Conservation (phyloP, 1,140 invertebrate genomes). For the Copidosoma floridanum region DNA sequence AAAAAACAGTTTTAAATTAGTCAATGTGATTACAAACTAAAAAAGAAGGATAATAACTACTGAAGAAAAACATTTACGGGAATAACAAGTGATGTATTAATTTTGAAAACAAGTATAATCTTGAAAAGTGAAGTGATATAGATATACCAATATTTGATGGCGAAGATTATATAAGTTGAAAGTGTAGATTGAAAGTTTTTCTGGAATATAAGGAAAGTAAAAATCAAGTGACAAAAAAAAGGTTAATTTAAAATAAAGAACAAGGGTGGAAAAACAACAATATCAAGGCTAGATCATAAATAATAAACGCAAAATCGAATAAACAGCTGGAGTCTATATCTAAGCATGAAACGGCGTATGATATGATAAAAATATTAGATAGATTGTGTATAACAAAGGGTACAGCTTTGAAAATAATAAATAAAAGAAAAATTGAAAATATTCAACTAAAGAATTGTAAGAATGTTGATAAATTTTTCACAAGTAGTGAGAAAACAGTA, state of each 20-base stretch:
- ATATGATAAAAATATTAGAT: constrained; percentile 4
- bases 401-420: constrained; percentile 2
- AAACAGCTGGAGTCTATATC: constrained; percentile 12
- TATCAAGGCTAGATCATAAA: constrained; percentile 2
- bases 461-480: constrained; percentile 40
- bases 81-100: too few relatives aligned
- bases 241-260: background rate
- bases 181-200: background rate
- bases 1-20: too few relatives aligned
- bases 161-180: background rate
- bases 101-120: too few relatives aligned
- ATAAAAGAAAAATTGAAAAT: constrained; percentile 4
- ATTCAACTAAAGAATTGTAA: constrained; percentile 19
- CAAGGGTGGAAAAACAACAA: background rate
- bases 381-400: constrained; percentile 6
- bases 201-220: background rate
- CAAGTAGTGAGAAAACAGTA: constrained; percentile 38
- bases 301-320: constrained; percentile 4
- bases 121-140: too few relatives aligned
- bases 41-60: too few relatives aligned
- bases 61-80: too few relatives aligned
- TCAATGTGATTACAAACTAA: too few relatives aligned
- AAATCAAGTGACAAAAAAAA: background rate
- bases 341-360: constrained; percentile 4
- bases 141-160: background rate